These are phyloP conservation scores for Sciaenops ocellatus DNA, from an alignment of 2,797 vertebrate species.

Conservation along the genomic window DNA sequence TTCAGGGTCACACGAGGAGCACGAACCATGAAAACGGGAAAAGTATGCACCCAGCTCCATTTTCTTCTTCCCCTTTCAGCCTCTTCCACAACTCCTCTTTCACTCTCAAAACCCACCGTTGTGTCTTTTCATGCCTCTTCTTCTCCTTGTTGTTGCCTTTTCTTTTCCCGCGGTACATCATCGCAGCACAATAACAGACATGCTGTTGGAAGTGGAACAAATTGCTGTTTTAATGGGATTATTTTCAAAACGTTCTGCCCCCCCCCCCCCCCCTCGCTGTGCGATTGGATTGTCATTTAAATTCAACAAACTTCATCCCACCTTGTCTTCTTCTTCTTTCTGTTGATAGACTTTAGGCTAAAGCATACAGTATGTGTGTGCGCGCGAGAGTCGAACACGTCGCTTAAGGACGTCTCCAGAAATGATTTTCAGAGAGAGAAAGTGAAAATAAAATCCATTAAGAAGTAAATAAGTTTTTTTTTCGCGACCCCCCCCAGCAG, in stretches of 20 bases:
- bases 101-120: neutral
- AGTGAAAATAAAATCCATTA: slow-evolving; percentile 65
- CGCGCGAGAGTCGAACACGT: neutral
- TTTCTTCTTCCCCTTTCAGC: neutral
- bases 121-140: slow-evolving; percentile 46
- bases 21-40: neutral
- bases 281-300: slow-evolving; percentile 71
- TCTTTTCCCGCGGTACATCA: slow-evolving; percentile 47
- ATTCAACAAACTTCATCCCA: slow-evolving; percentile 52
- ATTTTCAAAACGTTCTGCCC: slow-evolving; percentile 61
- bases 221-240: slow-evolving; percentile 79
- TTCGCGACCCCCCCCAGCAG: slow-evolving; percentile 61
- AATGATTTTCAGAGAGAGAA: slow-evolving; percentile 46
- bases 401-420: slow-evolving; percentile 42
- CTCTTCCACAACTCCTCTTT: slow-evolving; percentile 18
- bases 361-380: neutral
- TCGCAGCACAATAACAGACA: slow-evolving; percentile 65
- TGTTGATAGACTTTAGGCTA: slow-evolving; percentile 37
- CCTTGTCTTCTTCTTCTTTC: slow-evolving; percentile 30
- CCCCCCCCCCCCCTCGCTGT: neutral
- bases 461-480: slow-evolving; percentile 67
- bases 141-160: slow-evolving; percentile 27
- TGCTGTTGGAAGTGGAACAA: slow-evolving; percentile 72
- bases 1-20: neutral
- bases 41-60: no score